phyloP scores from a whole-genome alignment of 2,113 vertebrate genomes.

The Oxyura jamaicensis region DNA sequence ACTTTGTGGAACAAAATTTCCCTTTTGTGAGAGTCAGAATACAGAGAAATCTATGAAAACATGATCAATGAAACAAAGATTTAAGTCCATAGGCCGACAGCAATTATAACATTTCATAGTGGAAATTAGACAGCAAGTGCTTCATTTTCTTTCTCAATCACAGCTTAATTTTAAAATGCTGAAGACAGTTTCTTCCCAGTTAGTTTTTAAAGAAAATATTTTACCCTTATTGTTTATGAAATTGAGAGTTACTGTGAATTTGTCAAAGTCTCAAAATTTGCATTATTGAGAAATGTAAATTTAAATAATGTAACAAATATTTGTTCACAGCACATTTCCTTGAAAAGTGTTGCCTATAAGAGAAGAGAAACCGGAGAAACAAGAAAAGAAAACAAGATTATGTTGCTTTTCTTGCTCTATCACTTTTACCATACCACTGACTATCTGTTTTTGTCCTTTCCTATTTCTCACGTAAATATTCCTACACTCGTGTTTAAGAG shows the following conservation, averaged over 20 bases:
- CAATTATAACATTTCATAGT: background rate
- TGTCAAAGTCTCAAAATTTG: background rate
- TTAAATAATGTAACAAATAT: background rate
- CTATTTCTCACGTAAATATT: background rate
- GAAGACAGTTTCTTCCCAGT: background rate
- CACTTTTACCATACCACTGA: fast-evolving
- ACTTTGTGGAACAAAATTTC: background rate
- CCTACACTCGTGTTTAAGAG: background rate
- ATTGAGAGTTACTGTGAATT: background rate
- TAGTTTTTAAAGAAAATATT: background rate
- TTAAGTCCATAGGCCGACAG: background rate
- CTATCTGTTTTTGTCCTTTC: background rate
- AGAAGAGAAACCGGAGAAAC: background rate
- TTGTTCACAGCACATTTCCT: background rate
- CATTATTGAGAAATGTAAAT: background rate
- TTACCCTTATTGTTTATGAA: background rate
- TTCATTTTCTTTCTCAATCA: background rate
- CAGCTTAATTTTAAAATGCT: background rate
- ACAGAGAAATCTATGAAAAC: background rate
- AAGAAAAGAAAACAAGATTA: background rate
- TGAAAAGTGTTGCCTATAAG: background rate
- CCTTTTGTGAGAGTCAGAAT: background rate
- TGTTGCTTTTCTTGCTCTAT: background rate
- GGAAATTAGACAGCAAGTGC: background rate
- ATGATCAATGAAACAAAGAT: background rate